Percentiles rank a stretch among this genome's conserved stretches.
phyloP scores from a whole-genome alignment of 2,113 vertebrate genomes.

The Macrotus californicus region DNA sequence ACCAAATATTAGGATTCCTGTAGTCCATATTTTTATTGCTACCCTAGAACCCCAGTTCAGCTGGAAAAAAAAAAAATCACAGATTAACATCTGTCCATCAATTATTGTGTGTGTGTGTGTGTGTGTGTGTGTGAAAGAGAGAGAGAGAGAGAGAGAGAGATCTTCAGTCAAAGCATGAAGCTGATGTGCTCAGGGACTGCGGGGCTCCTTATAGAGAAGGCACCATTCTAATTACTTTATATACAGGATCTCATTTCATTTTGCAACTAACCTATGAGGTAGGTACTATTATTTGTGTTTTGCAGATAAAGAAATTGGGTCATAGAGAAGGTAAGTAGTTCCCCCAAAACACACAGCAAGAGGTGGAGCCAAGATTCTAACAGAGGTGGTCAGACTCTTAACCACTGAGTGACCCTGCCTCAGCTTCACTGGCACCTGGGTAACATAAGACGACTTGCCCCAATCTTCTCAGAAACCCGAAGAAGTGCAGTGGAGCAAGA shows the following conservation, averaged over 20 bases:
- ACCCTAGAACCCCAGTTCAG: not conserved
- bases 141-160: not conserved
- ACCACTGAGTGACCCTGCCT: not conserved
- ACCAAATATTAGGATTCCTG: not conserved
- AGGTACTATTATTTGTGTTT: not conserved
- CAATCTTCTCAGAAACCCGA: not conserved
- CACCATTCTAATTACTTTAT: not conserved
- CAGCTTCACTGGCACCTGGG: accelerated
- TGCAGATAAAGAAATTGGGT: not conserved
- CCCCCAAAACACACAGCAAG: not conserved
- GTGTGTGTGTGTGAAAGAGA: not conserved
- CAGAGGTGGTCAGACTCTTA: not conserved
- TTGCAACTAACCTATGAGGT: not conserved
- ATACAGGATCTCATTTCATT: not conserved
- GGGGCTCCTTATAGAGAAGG: too few relatives aligned
- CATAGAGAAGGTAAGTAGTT: not conserved
- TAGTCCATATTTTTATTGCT: not conserved
- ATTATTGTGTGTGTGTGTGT: not conserved
- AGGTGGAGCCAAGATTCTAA: not conserved
- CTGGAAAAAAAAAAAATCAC: not conserved
- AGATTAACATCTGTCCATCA: not conserved
- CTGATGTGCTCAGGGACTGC: not conserved
- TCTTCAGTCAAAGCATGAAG: not conserved
- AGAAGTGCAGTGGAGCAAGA: accelerated
- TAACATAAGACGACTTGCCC: accelerated